Percentiles rank a stretch among this genome's conserved stretches.
phyloP scores from a whole-genome alignment of 2,888 invertebrate genomes.

The Hecatera dysodea region DNA sequence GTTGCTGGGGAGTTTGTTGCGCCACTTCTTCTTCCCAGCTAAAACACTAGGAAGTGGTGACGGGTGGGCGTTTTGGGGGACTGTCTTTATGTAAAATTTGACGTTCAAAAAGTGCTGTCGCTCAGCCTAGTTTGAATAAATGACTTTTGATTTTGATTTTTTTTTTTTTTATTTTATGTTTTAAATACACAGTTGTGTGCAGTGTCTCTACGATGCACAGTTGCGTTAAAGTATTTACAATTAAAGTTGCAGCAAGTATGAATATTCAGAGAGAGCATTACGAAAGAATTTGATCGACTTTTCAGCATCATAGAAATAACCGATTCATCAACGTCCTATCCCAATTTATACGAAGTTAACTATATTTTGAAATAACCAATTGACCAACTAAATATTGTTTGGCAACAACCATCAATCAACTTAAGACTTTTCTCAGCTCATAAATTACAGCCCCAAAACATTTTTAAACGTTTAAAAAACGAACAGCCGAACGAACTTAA shows the following conservation, averaged over 20 bases:
- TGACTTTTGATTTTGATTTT: too few species aligned
- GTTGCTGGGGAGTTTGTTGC: too few species aligned
- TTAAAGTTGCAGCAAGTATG: background rate
- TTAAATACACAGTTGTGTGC: too few species aligned
- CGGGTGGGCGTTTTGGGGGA: too few species aligned
- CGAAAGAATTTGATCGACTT: background rate
- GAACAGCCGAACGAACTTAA: conserved; percentile 30
- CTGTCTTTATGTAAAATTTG: too few species aligned
- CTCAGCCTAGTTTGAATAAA: too few species aligned
- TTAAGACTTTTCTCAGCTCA: background rate
- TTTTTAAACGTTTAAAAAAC: conserved; percentile 25
- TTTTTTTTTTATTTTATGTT: too few species aligned
- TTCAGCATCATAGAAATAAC: background rate
- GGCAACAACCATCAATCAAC: conserved; percentile 8
- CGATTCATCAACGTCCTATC: background rate
- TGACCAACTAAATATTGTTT: background rate
- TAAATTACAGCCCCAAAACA: background rate
- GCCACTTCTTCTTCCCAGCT: too few species aligned
- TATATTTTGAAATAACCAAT: background rate
- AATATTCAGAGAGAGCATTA: too few species aligned
- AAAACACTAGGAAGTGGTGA: too few species aligned
- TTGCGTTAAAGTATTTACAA: background rate
- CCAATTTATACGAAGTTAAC: background rate
- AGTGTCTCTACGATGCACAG: too few species aligned
- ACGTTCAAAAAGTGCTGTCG: too few species aligned